phyloP scores from a whole-genome alignment of 2,113 vertebrate genomes.

The Poeciliopsis turrubarensis region DNA sequence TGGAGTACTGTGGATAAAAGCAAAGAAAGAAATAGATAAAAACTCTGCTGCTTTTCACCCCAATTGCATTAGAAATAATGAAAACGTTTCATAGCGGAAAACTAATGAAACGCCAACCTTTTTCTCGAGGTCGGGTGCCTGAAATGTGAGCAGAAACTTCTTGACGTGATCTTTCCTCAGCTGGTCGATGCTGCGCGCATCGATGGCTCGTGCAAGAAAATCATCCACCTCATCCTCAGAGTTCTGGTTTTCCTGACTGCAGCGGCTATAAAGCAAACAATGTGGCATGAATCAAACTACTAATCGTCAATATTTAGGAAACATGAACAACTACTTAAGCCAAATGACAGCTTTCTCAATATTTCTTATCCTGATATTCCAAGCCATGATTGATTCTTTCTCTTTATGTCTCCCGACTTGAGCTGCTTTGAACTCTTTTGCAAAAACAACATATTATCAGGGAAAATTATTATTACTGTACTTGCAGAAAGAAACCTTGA shows the following conservation, averaged over 20 bases:
- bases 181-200: conserved; percentile 95
- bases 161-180: conserved; percentile 95
- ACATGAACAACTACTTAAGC: not conserved
- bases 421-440: not conserved
- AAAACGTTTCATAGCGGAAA: not conserved
- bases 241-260: conserved; percentile 90
- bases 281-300: not conserved
- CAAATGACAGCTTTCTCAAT: not conserved
- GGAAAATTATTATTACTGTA: not conserved
- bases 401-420: not conserved
- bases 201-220: conserved; percentile 93
- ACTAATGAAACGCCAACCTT: conserved; percentile 78
- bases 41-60: not conserved
- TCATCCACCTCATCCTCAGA: conserved; percentile 96
- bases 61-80: not conserved
- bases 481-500: not conserved
- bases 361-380: not conserved
- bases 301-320: not conserved
- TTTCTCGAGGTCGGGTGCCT: conserved; percentile 88
- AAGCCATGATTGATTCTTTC: not conserved
- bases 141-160: conserved; percentile 95
- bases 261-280: conserved; percentile 78
- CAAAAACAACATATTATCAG: not conserved
- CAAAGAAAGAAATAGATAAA: not conserved
- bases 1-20: conserved; percentile 86